Evolutionary conservation across 2,888 invertebrate species (phyloP), one percentile per base, ranked within the genome.

Genomic region (Megaustenia siamemsis): DNA sequence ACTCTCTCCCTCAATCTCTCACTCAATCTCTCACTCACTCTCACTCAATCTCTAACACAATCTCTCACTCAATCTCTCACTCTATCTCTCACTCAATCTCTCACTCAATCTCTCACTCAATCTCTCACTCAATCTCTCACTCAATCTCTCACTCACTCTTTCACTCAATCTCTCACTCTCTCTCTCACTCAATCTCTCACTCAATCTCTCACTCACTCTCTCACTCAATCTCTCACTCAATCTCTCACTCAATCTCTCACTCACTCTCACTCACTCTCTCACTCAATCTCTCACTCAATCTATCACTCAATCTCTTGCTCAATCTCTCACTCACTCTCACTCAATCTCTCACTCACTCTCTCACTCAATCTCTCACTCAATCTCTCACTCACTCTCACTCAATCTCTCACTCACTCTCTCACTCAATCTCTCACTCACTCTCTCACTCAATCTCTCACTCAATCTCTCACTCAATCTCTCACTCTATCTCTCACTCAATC

Each of bases 301-400:
- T 28, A 5, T 63, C 32, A 8, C 5, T 5, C 24, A 18, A 28
- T 28, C 63, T 28, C 63, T 15, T 32, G 4, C 63, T 28, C 63
- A 32, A 28, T 63, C 63, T 63, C 32, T 63, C 63, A 32, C 32
- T 32, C 63, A 32, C 32, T 66, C 63, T 32, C 32, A 5, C 28
- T 66, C 63, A 38, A 35, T 73, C 49, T 77, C 56, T 56, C 56
- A 56, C 56, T 77, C 56, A 56, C 77, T 56, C 32, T 56, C 60
- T 77, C 32, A 32, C 68, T 63, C 63, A 10, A 5, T 63, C 32
- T 18, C 5, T 5, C 24, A 18, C 63, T 28, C 63, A 10, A 28
- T 15, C 63, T 28, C 63, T 28, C 63, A 32, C 63, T 63, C 63
- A 32, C 32, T 63, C 63, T 66, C 32, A 8, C 63, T 66, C 32